Evolutionary conservation across 2,888 invertebrate species (phyloP), one percentile per base, ranked within the genome.

Genomic region (Megaustenia siamemsis): DNA sequence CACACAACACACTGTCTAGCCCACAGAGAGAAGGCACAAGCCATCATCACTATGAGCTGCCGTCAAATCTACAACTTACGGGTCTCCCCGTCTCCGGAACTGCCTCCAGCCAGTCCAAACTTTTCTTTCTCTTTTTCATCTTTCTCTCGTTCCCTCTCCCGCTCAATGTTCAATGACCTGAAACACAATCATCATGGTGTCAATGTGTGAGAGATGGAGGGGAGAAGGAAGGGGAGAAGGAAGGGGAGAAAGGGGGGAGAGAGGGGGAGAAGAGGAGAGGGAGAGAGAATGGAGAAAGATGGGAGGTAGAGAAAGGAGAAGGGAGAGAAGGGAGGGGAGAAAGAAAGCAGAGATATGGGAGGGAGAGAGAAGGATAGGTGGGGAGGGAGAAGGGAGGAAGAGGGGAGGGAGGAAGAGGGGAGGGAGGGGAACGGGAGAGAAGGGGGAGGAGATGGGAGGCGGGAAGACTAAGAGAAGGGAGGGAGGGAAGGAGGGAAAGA

Each of bases 151-250:
- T 96, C 96, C 89, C 96, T 95, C 94, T 97, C 97, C 87, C 97
- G 97, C 94, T 98, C 98, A 96, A 98, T 97, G 95, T 98, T 98
- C 88, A 98, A 95, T 88, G 98, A 98, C 90, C 98, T 97, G 91
- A n/a, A 92, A 91, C 45, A 73, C 43, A 73, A 15, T 35, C 43
- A 43, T n/a, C 35, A 0, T 32, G 6, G 5, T 56, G 56, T 56
- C 56, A 24, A 56, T 56, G 21, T 56, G 21, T 24, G 24, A 24
- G 56, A 24, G 45, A 45, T 45, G 12, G 45, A 12, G 6, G 45
- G 45, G 56, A 24, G 56, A 18, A 56, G n/a, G 18, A 73, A n/a
- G n/a, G n/a, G n/a, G n/a, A n/a, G n/a, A n/a, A n/a, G n/a, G n/a
- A n/a, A n/a, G n/a, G n/a, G 76, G 12, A 18, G 12, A 45, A 45